These are phyloP conservation scores for Caradrina kadenii DNA, from an alignment of 2,888 invertebrate species.

Conservation along the genomic window DNA sequence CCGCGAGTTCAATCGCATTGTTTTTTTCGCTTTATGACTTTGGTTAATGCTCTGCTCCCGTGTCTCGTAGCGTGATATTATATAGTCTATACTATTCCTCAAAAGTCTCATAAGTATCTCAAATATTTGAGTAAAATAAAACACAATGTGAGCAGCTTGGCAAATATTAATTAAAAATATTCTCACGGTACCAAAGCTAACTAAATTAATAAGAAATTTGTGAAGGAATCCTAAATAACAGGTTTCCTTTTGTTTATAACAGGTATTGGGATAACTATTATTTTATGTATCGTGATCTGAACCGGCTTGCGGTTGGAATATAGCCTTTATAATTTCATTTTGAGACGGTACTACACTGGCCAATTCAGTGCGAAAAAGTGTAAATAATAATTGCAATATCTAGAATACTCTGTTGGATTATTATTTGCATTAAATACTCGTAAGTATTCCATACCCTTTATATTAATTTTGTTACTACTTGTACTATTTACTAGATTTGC, in stretches of 20 bases:
- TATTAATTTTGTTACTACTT: no score
- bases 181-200: constrained; percentile 42
- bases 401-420: neutral
- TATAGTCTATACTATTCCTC: neutral
- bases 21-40: no score
- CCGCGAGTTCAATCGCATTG: no score
- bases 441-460: no score
- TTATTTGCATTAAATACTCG: neutral
- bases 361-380: constrained; percentile 9
- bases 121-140: neutral
- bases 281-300: constrained; percentile 35
- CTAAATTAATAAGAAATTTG: constrained; percentile 35
- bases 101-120: neutral
- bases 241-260: constrained; percentile 45
- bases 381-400: constrained; percentile 12
- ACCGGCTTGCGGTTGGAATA: constrained; percentile 40
- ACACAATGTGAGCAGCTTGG: neutral
- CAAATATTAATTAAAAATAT: constrained; percentile 19
- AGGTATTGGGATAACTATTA: constrained; percentile 27
- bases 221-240: constrained; percentile 46
- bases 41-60: no score
- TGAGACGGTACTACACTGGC: neutral
- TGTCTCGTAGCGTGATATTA: no score
- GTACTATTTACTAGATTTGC: no score
- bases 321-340: constrained; percentile 34